Conservation (phyloP, 2,797 vertebrate species). For the Cryptoblepharus egeriae region DNA sequence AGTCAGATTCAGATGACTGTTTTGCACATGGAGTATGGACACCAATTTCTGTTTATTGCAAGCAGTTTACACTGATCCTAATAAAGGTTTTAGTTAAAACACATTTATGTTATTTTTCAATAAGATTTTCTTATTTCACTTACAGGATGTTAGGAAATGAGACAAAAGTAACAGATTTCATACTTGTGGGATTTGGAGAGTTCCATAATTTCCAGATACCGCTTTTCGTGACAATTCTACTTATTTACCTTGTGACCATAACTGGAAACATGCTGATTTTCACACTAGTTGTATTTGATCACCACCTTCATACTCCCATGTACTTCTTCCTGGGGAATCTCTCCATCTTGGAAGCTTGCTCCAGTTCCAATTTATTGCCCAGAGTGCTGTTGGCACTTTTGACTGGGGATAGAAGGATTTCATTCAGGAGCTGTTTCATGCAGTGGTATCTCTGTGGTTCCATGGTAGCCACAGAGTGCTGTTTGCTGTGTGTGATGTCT, state of each 20-base stretch:
- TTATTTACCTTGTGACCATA: not conserved
- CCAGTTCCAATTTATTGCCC: conserved; percentile 35
- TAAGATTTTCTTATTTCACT: not conserved
- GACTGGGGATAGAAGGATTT: conserved; percentile 36
- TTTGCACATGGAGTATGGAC: no score
- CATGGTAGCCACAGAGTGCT: no score
- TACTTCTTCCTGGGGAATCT: conserved; percentile 51
- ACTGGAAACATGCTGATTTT: conserved; percentile 8
- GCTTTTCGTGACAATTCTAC: not conserved
- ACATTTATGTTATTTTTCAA: not conserved
- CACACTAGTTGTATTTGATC: not conserved
- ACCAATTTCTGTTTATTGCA: no score
- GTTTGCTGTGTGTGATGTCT: no score
- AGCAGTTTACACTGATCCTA: no score
- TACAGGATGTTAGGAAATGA: not conserved
- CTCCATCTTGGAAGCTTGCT: conserved; percentile 39
- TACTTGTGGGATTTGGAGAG: conserved; percentile 13
- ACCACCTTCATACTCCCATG: conserved; percentile 28
- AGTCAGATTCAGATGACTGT: no score
- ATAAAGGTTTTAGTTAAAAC: not conserved
- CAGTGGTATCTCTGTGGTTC: no score
- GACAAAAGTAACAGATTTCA: conserved; percentile 4
- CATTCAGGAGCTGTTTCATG: conserved; percentile 26
- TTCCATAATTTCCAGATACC: not conserved
- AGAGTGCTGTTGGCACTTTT: conserved; percentile 37